Evolutionary conservation across 2,888 invertebrate genomes (phyloP).

Genomic region (Agrochola circellaris): DNA sequence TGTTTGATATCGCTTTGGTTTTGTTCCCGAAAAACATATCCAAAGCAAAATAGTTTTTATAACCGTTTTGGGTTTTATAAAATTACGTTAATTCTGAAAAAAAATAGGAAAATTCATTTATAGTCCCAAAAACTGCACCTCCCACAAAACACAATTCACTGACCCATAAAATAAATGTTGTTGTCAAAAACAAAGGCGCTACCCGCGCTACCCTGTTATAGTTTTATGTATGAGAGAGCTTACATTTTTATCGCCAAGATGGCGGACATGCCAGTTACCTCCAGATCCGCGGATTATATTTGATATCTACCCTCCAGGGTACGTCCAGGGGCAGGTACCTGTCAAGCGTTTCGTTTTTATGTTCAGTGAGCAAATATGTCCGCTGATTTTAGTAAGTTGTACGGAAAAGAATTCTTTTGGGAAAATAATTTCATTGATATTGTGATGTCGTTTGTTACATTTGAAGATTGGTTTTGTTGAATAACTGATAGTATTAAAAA

Average conservation of each 20-base stretch:
- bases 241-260: constrained; percentile 70
- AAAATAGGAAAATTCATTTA: neutral
- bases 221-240: constrained; percentile 60
- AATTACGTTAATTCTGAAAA: neutral
- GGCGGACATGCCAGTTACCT: constrained; percentile 46
- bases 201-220: constrained; percentile 20
- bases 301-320: constrained; percentile 51
- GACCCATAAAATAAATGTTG: constrained; percentile 13
- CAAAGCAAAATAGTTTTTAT: neutral
- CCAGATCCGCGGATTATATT: constrained; percentile 60
- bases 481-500: neutral
- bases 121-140: neutral
- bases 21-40: neutral
- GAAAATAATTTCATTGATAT: constrained; percentile 1
- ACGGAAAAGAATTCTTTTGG: constrained; percentile 3
- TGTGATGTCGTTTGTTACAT: neutral
- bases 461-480: neutral
- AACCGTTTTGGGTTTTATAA: neutral
- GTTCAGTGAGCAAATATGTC: constrained; percentile 52
- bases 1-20: neutral
- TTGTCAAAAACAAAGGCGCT: constrained; percentile 10
- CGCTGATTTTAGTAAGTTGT: constrained; percentile 43
- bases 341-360: constrained; percentile 60
- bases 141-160: neutral
- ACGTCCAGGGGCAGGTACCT: constrained; percentile 28